These are phyloP conservation scores for Sebastes goodei DNA, from an alignment of 2,797 vertebrate species.

Conservation along the genomic window DNA sequence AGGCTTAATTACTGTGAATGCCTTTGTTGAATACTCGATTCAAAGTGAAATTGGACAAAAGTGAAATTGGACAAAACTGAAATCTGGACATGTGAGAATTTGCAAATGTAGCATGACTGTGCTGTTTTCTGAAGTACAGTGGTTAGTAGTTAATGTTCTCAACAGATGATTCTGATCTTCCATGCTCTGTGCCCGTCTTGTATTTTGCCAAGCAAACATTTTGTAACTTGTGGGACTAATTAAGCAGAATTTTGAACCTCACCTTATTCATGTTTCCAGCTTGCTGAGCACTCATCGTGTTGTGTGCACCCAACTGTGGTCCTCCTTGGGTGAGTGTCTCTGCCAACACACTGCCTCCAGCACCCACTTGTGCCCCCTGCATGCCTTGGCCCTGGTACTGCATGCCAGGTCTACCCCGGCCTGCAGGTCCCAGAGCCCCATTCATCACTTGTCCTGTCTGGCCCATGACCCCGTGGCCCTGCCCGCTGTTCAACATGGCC, in stretches of 20 bases:
- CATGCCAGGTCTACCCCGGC: constrained; percentile 88
- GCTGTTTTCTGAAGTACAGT: not conserved
- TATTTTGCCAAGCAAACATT: not conserved
- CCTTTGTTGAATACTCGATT: too few species aligned
- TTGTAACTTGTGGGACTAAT: not conserved
- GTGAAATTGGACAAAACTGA: not conserved
- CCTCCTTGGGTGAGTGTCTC: constrained; percentile 94
- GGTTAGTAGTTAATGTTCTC: not conserved
- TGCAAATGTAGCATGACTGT: not conserved
- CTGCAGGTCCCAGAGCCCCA: constrained; percentile 90
- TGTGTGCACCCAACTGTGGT: constrained; percentile 87
- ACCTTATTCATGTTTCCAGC: constrained; percentile 95
- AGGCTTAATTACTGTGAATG: not conserved
- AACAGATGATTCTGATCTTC: not conserved
- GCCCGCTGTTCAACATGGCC: constrained; percentile 92
- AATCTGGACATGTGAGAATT: too few species aligned
- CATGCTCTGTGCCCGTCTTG: not conserved
- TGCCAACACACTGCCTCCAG: constrained; percentile 88
- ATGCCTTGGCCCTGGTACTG: constrained; percentile 90
- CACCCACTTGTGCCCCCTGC: constrained; percentile 81
- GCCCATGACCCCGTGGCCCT: constrained; percentile 89
- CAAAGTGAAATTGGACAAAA: too few species aligned
- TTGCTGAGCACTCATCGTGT: constrained; percentile 88
- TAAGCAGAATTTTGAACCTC: constrained; percentile 53
- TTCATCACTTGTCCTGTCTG: constrained; percentile 94